Base-by-base conservation (phyloP, 2,797 vertebrate species). In the Parambassis ranga region DNA sequence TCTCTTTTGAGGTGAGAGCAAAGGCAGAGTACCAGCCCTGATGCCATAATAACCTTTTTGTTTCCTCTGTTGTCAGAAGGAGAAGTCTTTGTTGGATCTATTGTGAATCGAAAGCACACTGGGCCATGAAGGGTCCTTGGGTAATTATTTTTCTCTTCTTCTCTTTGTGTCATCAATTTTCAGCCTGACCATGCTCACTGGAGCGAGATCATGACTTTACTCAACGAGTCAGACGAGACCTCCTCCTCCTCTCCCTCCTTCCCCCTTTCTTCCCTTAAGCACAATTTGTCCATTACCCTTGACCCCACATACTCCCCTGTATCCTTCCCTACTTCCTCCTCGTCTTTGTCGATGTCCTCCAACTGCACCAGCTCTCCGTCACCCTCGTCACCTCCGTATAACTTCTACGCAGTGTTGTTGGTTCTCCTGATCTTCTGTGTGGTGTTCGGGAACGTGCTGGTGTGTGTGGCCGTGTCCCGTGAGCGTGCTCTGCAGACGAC, bases 341-440 rank as follows among this genome's bases (percentile, higher is more conserved):
- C 74, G 42, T 48, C 68, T 31, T 44, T 66, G 10, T 30, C 81
- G 42, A 48, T 63, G 0, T 65, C 82, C 26, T 68, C 87, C 15
- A 90, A 90, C 84, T 92, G 91, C 84, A 88, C 83, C 24, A 49
- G 50, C 48, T 10, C 78, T 3, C 33, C 59, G 0, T 14, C 77
- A 0, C 56, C 77, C 14, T 65, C 91, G 42, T 89, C 92, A 18
- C 91, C 91, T 0, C 87, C 85, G 0, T 93, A 93, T 75, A 93
- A 92, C 89, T 93, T 93, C 84, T 93, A 92, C 4, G 91, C 91
- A 0, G 89, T 91, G 72, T 77, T 92, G 62, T 75, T 93, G 57
- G 90, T 92, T 39, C 77, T 92, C 30, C 82, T 92, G 43, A 92
- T 92, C 77, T 93, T 92, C 83, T 91, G 90, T 44, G 91, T 93